These are phyloP conservation scores for Dendrocincla tyrannina DNA, from an alignment of 2,797 vertebrate species.

Conservation along the genomic window DNA sequence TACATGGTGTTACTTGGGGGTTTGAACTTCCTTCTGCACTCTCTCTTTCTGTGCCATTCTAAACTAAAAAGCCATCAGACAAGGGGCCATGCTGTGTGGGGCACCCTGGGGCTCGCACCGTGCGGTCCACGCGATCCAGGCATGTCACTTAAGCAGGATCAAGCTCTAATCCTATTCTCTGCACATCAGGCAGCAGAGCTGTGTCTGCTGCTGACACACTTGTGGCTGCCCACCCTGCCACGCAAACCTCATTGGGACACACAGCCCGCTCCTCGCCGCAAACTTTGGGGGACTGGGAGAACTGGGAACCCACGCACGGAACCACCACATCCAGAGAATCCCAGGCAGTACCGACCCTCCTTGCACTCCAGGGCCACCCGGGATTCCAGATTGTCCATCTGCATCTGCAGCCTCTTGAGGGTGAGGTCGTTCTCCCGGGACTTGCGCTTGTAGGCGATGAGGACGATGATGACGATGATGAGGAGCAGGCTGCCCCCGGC, in stretches of 20 bases:
- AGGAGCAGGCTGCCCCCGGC: slow-evolving; percentile 95
- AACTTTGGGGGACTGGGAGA: fast-evolving
- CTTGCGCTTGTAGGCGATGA: slow-evolving; percentile 98
- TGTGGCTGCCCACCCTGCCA: not conserved
- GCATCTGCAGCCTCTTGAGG: slow-evolving; percentile 97
- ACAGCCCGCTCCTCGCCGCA: fast-evolving
- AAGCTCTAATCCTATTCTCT: slow-evolving; percentile 20
- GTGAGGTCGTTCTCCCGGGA: slow-evolving; percentile 97
- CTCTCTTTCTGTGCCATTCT: not conserved
- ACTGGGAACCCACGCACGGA: fast-evolving
- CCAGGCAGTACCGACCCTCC: slow-evolving; percentile 80
- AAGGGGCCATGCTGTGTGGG: not conserved
- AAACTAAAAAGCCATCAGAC: not conserved
- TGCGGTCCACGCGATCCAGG: not conserved
- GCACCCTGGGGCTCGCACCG: not conserved
- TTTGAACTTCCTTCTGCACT: not conserved
- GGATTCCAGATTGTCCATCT: slow-evolving; percentile 99
- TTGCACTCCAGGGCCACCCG: slow-evolving; percentile 97
- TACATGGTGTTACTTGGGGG: fast-evolving
- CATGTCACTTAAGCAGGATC: not conserved
- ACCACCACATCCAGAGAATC: fast-evolving
- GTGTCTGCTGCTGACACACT: not conserved
- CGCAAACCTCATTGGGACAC: not conserved
- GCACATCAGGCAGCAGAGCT: not conserved
- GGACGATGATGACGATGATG: slow-evolving; percentile 97